A percentile compares a stretch with the other conserved stretches of the same genome.
Conservation (phyloP, 2,113 vertebrate genomes). For the Megaleporinus macrocephalus region DNA sequence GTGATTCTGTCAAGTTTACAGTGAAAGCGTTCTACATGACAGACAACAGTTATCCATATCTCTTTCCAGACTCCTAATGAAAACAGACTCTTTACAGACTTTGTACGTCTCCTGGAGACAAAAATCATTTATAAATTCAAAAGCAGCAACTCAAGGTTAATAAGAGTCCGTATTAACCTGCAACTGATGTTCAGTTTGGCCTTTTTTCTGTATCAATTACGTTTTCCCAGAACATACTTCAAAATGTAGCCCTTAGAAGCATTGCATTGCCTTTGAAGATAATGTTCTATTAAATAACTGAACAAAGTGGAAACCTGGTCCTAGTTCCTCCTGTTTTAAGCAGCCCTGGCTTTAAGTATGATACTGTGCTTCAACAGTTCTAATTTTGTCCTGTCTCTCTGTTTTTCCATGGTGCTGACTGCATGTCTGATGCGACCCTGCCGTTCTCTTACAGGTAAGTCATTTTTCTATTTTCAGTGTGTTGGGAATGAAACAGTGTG, state of each 20-base stretch:
- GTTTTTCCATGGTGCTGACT: slow-evolving; percentile 29
- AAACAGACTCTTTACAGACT: neutral
- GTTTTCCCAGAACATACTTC: no score
- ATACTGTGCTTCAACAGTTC: neutral
- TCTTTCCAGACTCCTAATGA: neutral
- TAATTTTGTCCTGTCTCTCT: slow-evolving; percentile 31
- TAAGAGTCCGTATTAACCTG: neutral
- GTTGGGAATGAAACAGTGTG: neutral
- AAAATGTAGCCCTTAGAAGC: no score
- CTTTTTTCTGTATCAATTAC: no score
- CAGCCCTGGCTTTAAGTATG: neutral
- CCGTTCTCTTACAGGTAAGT: slow-evolving; percentile 45
- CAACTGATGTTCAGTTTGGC: no score
- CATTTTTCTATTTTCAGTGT: neutral
- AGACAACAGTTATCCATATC: neutral
- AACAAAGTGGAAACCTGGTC: no score
- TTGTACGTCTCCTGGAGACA: no score
- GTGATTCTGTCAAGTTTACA: neutral
- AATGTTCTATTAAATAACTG: no score
- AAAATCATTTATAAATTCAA: no score
- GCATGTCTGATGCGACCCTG: slow-evolving; percentile 11
- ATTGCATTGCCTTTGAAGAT: no score
- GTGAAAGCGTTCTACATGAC: neutral
- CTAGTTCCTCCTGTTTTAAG: neutral
- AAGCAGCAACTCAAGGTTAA: neutral